Base-by-base conservation (phyloP, 2,113 vertebrate species). In the Picathartes gymnocephalus region DNA sequence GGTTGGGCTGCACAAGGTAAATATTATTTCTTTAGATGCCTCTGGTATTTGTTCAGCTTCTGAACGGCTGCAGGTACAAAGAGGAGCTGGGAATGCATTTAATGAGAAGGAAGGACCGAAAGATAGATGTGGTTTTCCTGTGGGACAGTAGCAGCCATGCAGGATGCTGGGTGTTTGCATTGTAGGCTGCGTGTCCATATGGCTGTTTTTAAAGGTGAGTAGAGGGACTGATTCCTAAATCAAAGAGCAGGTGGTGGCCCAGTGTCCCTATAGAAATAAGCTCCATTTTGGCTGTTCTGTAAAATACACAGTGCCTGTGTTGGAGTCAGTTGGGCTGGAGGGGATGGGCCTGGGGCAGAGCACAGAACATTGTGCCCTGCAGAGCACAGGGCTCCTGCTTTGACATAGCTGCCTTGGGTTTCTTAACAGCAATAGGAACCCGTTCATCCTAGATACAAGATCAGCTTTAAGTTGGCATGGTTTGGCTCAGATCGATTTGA, bases 391-490 rank as follows among this genome's bases (percentile, higher is more conserved):
- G 44, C 48, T 84, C 44, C 62, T 44, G 65, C 42, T 71, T 28
- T 66, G 73, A 39, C 60, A 27, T 0, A 15, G 24, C 44, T 57
- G 27, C 2, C 24, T 44, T 80, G 79, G 14, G 10, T 53, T 84
- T 74, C 60, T 13, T 31, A 23, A 37, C 39, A 54, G 56, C 54
- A 35, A 1, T 1, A 68, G n/a, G 31, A 83, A 24, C 50, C 16
- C 0, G 0, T n/a, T 88, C 42, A 27, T 61, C 27, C 19, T 12
- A 18, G 33, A 13, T 33, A 20, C 7, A 1, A 6, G 44, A 21
- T 57, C 33, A 62, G 0, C 69, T 81, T 45, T 5, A 50, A 20
- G 12, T 19, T 66, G 72, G 37, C 72, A 6, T 50, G 20, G 31
- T 58, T 83, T 95, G 60, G 27, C 40, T 91, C 53, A 14, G 73